Base-by-base conservation (phyloP, 2,888 invertebrate species). In the Cinara cedri region DNA sequence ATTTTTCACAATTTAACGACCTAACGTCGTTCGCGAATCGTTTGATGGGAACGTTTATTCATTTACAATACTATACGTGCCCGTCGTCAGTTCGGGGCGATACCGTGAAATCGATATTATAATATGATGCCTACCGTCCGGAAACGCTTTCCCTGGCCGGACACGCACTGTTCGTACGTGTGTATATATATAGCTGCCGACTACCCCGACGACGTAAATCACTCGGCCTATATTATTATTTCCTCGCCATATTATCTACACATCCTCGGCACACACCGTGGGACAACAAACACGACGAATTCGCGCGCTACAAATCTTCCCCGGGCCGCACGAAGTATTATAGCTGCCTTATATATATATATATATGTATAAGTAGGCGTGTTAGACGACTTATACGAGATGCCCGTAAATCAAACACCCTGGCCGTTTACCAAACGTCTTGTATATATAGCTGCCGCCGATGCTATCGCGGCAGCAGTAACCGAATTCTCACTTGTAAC, bases 321-420 rank as follows among this genome's bases (percentile, higher is more conserved):
- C 66, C n/a, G 54, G 46, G 55, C 75, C 34, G 34, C 34, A 26
- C 65, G 55, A 14, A 76, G 46, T 46, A n/a, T n/a, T n/a, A n/a
- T n/a, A n/a, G n/a, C n/a, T n/a, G n/a, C n/a, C n/a, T n/a, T n/a
- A n/a, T n/a, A n/a, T n/a, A n/a, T n/a, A n/a, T n/a, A n/a, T n/a
- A n/a, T n/a, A n/a, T n/a, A n/a, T n/a, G n/a, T n/a, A 19, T 54
- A 54, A 76, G 75, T 66, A 66, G 75, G 75, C 75, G 75, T 76
- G 55, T 76, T 44, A 19, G 44, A 55, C 44, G 65, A 51, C 63
- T 54, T 75, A 75, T 44, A 57, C 75, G 75, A 57, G 46, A 54
- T 11, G 24, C 75, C 44, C 75, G 75, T 76, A 76, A 76, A 76
- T 66, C 75, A 76, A 76, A 76, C 75, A 76, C 66, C 75, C 75